A percentile compares a stretch with the other conserved stretches of the same genome.
phyloP scores from a whole-genome alignment of 2,888 invertebrate species.

The Diogma glabrata region DNA sequence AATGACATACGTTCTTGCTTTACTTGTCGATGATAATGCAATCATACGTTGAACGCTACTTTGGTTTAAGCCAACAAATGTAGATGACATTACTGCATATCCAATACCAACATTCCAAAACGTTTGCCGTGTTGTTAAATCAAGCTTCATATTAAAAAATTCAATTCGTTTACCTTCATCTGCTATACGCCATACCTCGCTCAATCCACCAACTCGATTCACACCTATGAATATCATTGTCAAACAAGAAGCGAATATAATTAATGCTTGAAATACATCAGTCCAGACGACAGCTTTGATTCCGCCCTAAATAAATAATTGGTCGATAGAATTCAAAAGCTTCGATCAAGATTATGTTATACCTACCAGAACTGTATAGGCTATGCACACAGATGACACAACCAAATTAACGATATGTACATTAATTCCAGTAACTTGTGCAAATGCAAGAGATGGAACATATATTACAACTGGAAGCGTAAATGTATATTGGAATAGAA shows the following conservation, averaged over 20 bases:
- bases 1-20: constrained; percentile 27
- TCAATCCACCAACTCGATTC: constrained; percentile 33
- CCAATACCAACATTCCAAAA: constrained; percentile 44
- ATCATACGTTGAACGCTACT: constrained; percentile 2
- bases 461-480: constrained; percentile 32
- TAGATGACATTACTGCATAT: constrained; percentile 46
- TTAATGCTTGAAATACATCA: constrained; percentile 15
- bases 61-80: constrained; percentile 41
- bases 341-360: too few species aligned
- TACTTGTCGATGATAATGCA: constrained; percentile 41
- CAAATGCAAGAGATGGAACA: constrained; percentile 30
- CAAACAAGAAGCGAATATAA: constrained; percentile 34
- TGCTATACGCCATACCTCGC: constrained; percentile 30
- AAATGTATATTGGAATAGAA: constrained; percentile 26
- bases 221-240: constrained; percentile 34
- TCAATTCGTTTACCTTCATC: constrained; percentile 32
- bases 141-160: constrained; percentile 43
- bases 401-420: constrained; percentile 43
- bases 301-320: constrained; percentile 26
- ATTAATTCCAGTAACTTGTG: constrained; percentile 39
- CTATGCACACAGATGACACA: constrained; percentile 42
- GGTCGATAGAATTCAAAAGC: neutral
- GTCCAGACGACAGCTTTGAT: constrained; percentile 42
- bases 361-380: constrained; percentile 42
- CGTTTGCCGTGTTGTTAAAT: constrained; percentile 34